Evolutionary conservation across 2,113 vertebrate species (phyloP), one percentile per base, ranked within the genome.

Genomic region (Sorex araneus): DNA sequence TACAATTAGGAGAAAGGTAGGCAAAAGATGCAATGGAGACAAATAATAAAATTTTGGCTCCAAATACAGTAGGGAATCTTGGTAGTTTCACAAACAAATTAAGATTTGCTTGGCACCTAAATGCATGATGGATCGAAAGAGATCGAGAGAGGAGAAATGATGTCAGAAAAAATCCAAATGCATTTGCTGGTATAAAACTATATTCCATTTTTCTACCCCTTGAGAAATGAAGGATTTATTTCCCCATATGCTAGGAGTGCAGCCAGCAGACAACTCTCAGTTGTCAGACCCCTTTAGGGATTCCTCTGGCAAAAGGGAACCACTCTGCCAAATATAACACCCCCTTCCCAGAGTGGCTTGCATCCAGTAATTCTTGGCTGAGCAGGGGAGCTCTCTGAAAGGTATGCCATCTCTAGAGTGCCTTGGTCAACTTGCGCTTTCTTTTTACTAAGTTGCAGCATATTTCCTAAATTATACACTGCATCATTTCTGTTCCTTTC

Each of bases 101-200:
- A 60, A 83, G 50, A 71, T 78, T 84, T 80, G 28, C 63, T 79
- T 64, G 28, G 73, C 16, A 80, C 34, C 6, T 91, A 28, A 87
- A 66, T 18, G 40, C 6, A 80, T 36, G 34, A 76, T 76, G 19
- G 1, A 36, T 91, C 85, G 3, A 70, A 87, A 92, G 28, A 84
- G 11, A 16, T 25, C 74, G 10, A 82, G 27, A 84, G 18, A 82
- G 6, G 2, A 92, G 25, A 91, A 86, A 71, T 34, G 40, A 64
- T 90, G 69, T 90, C 32, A 86, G 30, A 57, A 71, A 89, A 92
- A 57, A 40, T 16, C 66, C 28, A 78, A 64, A 34, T 69, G 25
- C 10, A 79, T 87, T 84, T 43, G 6, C 64, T 25, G 79, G 16
- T 63, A 25, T 30, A 40, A 54, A 87, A 64, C 27, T 64, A 19